Base-by-base conservation (phyloP, 1,140 invertebrate species). In the Lordiphosa stackelbergi region DNA sequence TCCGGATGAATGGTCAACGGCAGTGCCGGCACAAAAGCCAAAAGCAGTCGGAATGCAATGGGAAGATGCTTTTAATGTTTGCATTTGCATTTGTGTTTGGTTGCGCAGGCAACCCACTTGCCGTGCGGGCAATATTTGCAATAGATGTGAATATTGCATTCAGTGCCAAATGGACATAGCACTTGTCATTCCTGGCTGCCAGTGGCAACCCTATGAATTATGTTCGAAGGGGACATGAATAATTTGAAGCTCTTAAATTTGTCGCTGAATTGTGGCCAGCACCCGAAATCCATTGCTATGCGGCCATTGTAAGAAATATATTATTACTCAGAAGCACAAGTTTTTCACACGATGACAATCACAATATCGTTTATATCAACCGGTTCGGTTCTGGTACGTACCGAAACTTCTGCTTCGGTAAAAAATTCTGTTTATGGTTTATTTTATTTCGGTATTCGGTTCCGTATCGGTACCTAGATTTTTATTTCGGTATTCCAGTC, bases 191-290 rank as follows among this genome's bases (percentile, higher is more conserved):
- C 46, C 43, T 12, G 49, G 31, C 46, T 47, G 42, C 53, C 42
- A 35, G 42, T 40, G 22, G 24, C 57, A 53, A 43, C 28, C 28
- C 22, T 57, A 75, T 85, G 79, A 85, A 85, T 85, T 85, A 85
- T 85, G 71, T 45, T 68, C n/a, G 16, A 43, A 75, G 48, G 56
- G 71, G 79, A 79, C 74, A 85, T 73, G 71, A 69, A 68, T 79
- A 85, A 74, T 85, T 85, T 85, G 75, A 85, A 79, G 71, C 71
- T 73, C 74, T 75, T 79, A 85, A 79, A 85, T 73, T 75, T 72
- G 47, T 85, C 65, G 60, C 45, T 52, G 53, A 45, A 47, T 36
- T 42, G 38, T 53, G 19, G 19, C 2, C 16, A 16, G 16, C 16
- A 16, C 2, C 22, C 24, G 6, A 28, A 28, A 28, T 16, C 16